Base-by-base conservation (phyloP, 2,113 vertebrate species). In the Percopsis transmontana region DNA sequence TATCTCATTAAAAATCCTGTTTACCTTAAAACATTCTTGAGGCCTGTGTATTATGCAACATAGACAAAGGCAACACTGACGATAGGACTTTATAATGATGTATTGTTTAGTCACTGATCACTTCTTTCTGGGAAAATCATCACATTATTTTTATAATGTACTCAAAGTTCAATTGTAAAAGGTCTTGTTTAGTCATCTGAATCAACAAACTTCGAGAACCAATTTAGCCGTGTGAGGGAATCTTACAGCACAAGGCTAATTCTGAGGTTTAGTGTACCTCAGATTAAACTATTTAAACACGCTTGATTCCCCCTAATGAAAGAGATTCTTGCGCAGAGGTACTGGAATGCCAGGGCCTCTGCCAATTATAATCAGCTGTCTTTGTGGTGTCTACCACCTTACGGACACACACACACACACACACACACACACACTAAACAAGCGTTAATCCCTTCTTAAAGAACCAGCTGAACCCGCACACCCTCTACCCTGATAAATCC, bases 291-390 rank as follows among this genome's bases (percentile, higher is more conserved):
- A 48, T 48, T 61, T 60, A 8, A 60, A 48, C 70, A 77, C 72
- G 72, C 64, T 76, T 70, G 48, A 84, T 66, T 76, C 81, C 74
- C 47, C 61, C 58, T 67, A 74, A 68, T 87, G 77, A 84, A 77
- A 87, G 83, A 38, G n/a, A 53, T 52, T 79, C 62, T 73, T 33
- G 24, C 65, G 48, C 19, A 5, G 41, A 66, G 40, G 39, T 20
- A 0, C 56, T 52, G 68, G 77, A 72, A 84, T 76, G 63, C 74
- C 62, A 15, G 59, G 69, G 79, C 65, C 70, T 67, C 1, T 14
- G 47, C 60, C 76, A 72, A 74, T 81, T 82, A 76, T 42, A 74
- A 72, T 81, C 59, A 72, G 53, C 68, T 66, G 50, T 44, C 61
- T 59, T 38, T 58, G 19, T 18, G 15, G n/a, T 19, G 16, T n/a